Evolutionary conservation across 2,888 invertebrate genomes (phyloP).

Genomic region (Orchestes rusci): DNA sequence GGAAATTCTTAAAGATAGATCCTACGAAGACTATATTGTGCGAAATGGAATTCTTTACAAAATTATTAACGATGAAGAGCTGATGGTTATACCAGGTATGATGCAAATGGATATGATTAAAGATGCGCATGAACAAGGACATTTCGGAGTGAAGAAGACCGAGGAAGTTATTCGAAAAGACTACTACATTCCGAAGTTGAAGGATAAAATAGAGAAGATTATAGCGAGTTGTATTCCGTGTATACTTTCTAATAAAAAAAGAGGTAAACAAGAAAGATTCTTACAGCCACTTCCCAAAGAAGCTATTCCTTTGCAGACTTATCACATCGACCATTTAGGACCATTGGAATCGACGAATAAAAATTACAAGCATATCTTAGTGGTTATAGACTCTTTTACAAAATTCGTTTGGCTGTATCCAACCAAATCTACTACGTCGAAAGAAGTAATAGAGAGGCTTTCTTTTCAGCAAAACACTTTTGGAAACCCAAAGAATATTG

Average conservation of each 20-base stretch:
- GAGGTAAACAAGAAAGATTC: slow-evolving; percentile 32
- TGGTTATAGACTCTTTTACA: slow-evolving; percentile 25
- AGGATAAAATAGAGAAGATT: slow-evolving; percentile 23
- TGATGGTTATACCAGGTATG: slow-evolving; percentile 23
- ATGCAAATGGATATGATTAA: slow-evolving; percentile 13
- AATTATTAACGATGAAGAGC: slow-evolving; percentile 2
- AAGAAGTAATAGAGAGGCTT: slow-evolving; percentile 29
- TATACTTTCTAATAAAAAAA: slow-evolving; percentile 30
- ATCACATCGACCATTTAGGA: slow-evolving; percentile 32
- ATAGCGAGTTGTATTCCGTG: slow-evolving; percentile 28
- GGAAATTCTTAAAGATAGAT: slow-evolving; percentile 13
- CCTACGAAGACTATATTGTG: slow-evolving; percentile 22
- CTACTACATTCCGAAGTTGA: slow-evolving; percentile 25
- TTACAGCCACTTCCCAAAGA: slow-evolving; percentile 33
- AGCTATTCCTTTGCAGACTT: slow-evolving; percentile 28
- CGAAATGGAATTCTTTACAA: slow-evolving; percentile 23
- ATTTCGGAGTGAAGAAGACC: slow-evolving; percentile 24
- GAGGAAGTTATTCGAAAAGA: slow-evolving; percentile 24
- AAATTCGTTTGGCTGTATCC: slow-evolving; percentile 36
- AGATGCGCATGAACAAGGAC: slow-evolving; percentile 14
- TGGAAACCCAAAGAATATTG: slow-evolving; percentile 33
- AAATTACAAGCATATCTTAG: slow-evolving; percentile 26
- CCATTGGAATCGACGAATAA: slow-evolving; percentile 28
- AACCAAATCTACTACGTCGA: slow-evolving; percentile 30
- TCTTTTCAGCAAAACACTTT: slow-evolving; percentile 32